phyloP scores from a whole-genome alignment of 2,888 invertebrate species.

The Scaptodrosophila latifasciaeformis region DNA sequence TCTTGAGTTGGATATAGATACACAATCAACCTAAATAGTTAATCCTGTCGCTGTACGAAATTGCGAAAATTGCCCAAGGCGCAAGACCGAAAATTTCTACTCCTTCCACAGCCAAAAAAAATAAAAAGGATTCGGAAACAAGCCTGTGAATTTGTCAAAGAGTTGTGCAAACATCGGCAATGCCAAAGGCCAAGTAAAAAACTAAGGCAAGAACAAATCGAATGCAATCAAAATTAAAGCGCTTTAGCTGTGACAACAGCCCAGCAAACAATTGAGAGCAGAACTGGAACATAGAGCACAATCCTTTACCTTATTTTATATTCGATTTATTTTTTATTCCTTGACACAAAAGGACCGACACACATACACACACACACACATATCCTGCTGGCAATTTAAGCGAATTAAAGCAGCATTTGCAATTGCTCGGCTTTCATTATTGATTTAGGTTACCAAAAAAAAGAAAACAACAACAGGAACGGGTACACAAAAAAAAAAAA shows the following conservation, averaged over 20 bases:
- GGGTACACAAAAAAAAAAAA: conserved; percentile 16
- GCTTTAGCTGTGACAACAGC: conserved; percentile 65
- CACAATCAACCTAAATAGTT: conserved; percentile 48
- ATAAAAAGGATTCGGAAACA: conserved; percentile 27
- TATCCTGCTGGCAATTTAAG: conserved; percentile 65
- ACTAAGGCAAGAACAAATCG: conserved; percentile 45
- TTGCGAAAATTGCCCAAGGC: conserved; percentile 34
- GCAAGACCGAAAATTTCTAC: conserved; percentile 27
- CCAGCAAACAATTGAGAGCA: conserved; percentile 48
- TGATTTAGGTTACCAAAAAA: conserved; percentile 52
- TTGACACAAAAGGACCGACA: conserved; percentile 26
- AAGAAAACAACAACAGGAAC: conserved; percentile 17
- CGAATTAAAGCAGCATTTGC: conserved; percentile 54
- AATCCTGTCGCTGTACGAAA: conserved; percentile 55
- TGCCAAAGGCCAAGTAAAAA: conserved; percentile 7
- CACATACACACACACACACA: conserved; percentile 31
- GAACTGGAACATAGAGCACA: conserved; percentile 15
- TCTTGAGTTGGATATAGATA: no score
- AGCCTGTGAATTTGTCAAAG: conserved; percentile 64
- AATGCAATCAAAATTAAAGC: conserved; percentile 69
- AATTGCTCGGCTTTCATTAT: conserved; percentile 36
- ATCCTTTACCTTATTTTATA: conserved; percentile 38
- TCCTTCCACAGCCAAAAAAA: not conserved
- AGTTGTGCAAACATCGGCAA: conserved; percentile 51
- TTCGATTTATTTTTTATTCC: no score